A percentile compares a stretch with the other conserved stretches of the same genome.
Conservation (phyloP, 2,797 vertebrate species). For the Acrossocheilus wenchowensis region DNA sequence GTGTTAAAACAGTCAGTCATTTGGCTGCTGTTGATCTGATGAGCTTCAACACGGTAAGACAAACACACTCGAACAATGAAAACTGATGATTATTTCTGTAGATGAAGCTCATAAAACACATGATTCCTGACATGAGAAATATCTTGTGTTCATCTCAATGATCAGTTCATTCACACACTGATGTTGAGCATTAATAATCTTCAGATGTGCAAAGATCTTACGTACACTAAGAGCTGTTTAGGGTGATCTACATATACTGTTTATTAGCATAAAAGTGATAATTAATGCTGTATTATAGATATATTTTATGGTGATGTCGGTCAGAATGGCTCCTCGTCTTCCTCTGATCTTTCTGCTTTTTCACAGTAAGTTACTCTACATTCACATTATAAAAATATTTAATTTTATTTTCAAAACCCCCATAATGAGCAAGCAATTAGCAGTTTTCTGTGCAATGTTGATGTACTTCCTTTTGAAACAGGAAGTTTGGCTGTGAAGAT, state of each 20-base stretch:
- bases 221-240: background rate
- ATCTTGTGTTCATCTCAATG: background rate
- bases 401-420: background rate
- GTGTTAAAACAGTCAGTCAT: background rate
- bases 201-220: background rate
- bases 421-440: background rate
- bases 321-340: conserved; percentile 11
- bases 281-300: background rate
- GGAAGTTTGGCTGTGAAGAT: background rate
- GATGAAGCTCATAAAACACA: conserved; percentile 6
- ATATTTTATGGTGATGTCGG: background rate
- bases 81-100: background rate
- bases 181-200: conserved; percentile 1
- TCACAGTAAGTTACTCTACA: background rate
- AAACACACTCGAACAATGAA: background rate
- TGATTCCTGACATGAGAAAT: background rate
- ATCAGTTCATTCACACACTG: background rate
- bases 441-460: background rate
- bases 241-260: background rate
- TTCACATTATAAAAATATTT: background rate
- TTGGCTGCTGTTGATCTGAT: background rate
- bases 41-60: background rate
- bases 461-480: background rate
- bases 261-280: background rate
- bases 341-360: conserved; percentile 11